Conservation (phyloP, 2,888 invertebrate species). For the Autographa pulchrina region DNA sequence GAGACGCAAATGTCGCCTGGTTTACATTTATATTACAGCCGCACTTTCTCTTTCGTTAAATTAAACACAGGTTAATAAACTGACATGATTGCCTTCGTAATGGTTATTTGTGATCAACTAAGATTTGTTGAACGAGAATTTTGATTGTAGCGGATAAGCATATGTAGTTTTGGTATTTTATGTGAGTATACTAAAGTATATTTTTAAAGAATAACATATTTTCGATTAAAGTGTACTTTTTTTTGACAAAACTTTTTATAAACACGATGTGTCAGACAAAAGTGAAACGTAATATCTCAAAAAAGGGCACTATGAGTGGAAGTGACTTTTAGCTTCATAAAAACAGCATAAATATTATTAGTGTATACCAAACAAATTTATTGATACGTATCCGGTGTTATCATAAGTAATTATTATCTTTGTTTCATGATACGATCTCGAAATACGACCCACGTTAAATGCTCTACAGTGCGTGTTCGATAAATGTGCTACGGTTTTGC, state of each 20-base stretch:
- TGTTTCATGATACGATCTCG: slow-evolving; percentile 3
- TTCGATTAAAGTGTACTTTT: no score
- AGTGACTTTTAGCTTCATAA: no score
- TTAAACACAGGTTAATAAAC: slow-evolving; percentile 34
- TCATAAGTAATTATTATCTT: slow-evolving; percentile 4
- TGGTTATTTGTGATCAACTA: not conserved
- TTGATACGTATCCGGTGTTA: slow-evolving; percentile 16
- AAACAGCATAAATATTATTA: no score
- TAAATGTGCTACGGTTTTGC: slow-evolving; percentile 11
- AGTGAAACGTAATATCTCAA: no score
- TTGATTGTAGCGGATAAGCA: not conserved
- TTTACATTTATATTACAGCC: slow-evolving; percentile 74
- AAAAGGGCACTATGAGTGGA: no score
- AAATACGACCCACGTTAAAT: not conserved
- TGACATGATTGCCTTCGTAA: slow-evolving; percentile 24
- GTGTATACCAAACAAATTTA: slow-evolving; percentile 38
- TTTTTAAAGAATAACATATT: no score
- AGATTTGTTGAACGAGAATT: not conserved
- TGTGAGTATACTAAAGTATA: no score
- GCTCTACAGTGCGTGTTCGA: slow-evolving; percentile 29
- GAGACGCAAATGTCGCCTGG: slow-evolving; percentile 59
- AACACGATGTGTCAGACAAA: no score
- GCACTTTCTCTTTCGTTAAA: slow-evolving; percentile 60
- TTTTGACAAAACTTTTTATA: no score
- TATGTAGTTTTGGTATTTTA: not conserved